Evolutionary conservation across 2,113 vertebrate genomes (phyloP), one percentile per base, ranked within the genome.

Genomic region (Acrocephalus arundinaceus): DNA sequence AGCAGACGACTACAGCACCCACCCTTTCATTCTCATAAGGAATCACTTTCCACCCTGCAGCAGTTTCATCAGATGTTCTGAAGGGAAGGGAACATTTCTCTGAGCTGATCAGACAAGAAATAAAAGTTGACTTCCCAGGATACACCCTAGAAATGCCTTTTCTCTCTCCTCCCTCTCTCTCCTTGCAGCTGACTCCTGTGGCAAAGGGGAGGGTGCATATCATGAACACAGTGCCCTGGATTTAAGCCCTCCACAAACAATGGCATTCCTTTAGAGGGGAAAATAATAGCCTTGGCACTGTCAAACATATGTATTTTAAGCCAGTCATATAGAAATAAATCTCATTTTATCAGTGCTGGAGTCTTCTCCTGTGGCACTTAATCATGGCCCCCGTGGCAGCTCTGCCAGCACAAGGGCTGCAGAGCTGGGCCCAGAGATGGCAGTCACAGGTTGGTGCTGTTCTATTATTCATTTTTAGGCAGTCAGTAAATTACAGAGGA

Each of bases 401-500:
- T 80, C 63, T 94, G 31, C 25, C 67, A 72, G 22, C 5, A 11
- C 25, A 59, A 59, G 14, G 23, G 15, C 30, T 70, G 41, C 37
- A 58, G 82, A 84, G 51, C 30, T 37, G 63, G 63, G 31, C 54
- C 74, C 35, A 31, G 23, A 10, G 41, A 67, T 7, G 6, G 48
- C 77, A 86, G 41, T 45, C 87, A 62, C 46, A 85, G 43, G 52
- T 28, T 75, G 43, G 31, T 80, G 63, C 37, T 93, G 22, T 80
- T 83, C 55, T 57, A 89, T 95, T 82, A 96, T 52, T 96, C 59
- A 93, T 83, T 92, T 91, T 75, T 30, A 90, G 63, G 58, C 55
- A 89, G 84, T 59, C 85, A 78, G 24, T 94, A 96, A 97, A 97
- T 95, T 92, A 80, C 31, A 75, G 16, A 30, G 59, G 72, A 82